phyloP scores from a whole-genome alignment of 2,797 vertebrate genomes.

The Sternarchorhynchus goeldii region DNA sequence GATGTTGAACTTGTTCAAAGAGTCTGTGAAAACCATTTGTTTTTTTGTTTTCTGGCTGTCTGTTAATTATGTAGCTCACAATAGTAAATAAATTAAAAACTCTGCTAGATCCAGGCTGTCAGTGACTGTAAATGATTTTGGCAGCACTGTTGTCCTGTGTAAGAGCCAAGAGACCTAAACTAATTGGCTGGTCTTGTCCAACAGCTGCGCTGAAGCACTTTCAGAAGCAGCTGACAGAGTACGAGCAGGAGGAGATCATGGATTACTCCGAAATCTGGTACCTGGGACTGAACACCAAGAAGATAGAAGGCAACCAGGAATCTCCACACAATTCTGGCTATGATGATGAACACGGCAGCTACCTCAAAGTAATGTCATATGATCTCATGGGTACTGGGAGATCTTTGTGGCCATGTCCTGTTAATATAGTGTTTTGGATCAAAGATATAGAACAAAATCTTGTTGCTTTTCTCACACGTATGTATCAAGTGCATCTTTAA shows the following conservation, averaged over 20 bases:
- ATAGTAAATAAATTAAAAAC: no score
- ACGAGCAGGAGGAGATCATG: slow-evolving; percentile 91
- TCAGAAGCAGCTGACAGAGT: slow-evolving; percentile 83
- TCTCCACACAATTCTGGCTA: slow-evolving; percentile 83
- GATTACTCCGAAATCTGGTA: slow-evolving; percentile 91
- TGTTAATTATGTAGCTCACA: no score
- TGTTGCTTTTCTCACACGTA: background rate
- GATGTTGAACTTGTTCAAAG: no score
- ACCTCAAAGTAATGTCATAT: slow-evolving; percentile 81
- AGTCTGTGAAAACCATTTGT: no score
- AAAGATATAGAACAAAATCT: background rate
- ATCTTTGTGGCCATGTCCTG: background rate
- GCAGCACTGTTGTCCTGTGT: no score
- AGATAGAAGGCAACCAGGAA: slow-evolving; percentile 80
- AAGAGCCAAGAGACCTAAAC: background rate
- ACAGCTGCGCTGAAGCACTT: slow-evolving; percentile 90
- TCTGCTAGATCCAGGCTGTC: no score
- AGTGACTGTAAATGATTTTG: no score
- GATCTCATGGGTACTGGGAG: background rate
- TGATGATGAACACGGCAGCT: slow-evolving; percentile 91
- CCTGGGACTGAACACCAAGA: slow-evolving; percentile 89
- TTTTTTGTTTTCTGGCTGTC: no score
- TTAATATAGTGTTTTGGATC: background rate
- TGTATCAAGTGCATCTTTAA: background rate
- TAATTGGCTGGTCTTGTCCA: slow-evolving; percentile 2